phyloP scores from a whole-genome alignment of 1,140 invertebrate species.

The Mactra quadrangularis region DNA sequence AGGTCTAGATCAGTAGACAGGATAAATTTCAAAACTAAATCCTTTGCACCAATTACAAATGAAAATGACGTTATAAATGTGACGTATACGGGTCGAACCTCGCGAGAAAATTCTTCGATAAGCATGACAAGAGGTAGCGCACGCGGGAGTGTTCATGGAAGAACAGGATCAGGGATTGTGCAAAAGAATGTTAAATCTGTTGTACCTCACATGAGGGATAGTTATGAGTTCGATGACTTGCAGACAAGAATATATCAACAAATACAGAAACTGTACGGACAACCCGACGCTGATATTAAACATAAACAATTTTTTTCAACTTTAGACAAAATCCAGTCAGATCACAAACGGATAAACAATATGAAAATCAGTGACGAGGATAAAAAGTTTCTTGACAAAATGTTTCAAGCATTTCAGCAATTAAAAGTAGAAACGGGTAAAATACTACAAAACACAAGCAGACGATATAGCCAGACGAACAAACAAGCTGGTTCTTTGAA shows the following conservation, averaged over 20 bases:
- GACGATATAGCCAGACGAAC: background rate
- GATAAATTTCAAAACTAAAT: background rate
- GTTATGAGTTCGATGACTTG: slow-evolving; percentile 39
- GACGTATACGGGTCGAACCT: slow-evolving; percentile 24
- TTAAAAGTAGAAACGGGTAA: slow-evolving; percentile 21
- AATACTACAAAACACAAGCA: background rate
- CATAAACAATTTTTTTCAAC: slow-evolving; percentile 45
- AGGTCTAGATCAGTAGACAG: slow-evolving; percentile 24
- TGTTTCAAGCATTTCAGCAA: slow-evolving; percentile 24
- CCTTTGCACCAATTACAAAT: slow-evolving; percentile 24
- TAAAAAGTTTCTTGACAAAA: slow-evolving; percentile 28
- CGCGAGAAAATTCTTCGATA: background rate
- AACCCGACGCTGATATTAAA: slow-evolving; percentile 28
- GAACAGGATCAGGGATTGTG: slow-evolving; percentile 4
- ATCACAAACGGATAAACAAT: slow-evolving; percentile 17
- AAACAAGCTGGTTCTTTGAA: background rate
- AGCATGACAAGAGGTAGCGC: background rate
- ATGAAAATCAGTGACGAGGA: slow-evolving; percentile 25
- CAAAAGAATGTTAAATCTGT: slow-evolving; percentile 42
- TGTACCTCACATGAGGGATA: background rate
- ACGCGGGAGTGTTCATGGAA: background rate
- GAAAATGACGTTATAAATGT: slow-evolving; percentile 24
- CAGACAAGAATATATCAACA: slow-evolving; percentile 40
- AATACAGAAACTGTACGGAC: slow-evolving; percentile 35
- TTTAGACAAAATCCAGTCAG: slow-evolving; percentile 8